Evolutionary conservation across 1,140 invertebrate genomes (phyloP).

Genomic region (Drosophila sp.): DNA sequence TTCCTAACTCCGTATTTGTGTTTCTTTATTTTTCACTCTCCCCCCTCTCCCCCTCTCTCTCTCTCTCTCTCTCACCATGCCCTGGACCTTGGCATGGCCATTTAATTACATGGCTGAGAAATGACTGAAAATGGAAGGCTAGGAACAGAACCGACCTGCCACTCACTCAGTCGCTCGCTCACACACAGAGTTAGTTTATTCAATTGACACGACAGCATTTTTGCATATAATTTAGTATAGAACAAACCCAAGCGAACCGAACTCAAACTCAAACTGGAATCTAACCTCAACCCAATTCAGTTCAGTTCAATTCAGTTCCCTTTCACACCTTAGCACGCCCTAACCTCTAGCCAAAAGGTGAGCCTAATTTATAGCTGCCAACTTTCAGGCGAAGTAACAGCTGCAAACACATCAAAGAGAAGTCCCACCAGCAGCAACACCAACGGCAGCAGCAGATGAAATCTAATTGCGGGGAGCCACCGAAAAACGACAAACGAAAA

Average conservation of each 20-base stretch:
- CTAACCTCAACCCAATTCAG: slow-evolving; percentile 4
- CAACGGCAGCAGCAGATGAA: slow-evolving; percentile 34
- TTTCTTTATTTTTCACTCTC: no score
- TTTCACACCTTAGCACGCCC: slow-evolving; percentile 42
- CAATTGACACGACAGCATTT: slow-evolving; percentile 71
- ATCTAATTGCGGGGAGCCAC: slow-evolving; percentile 45
- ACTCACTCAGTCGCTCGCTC: slow-evolving; percentile 31
- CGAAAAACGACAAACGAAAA: slow-evolving; percentile 19
- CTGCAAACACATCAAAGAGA: slow-evolving; percentile 47
- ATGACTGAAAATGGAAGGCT: slow-evolving; percentile 24
- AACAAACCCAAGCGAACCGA: slow-evolving; percentile 27
- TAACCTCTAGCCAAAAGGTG: slow-evolving; percentile 37
- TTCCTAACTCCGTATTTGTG: not conserved
- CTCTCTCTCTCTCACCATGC: slow-evolving; percentile 1
- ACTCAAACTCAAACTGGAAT: slow-evolving; percentile 42
- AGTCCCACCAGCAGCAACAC: slow-evolving; percentile 15
- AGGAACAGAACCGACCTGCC: slow-evolving; percentile 27
- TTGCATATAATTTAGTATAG: slow-evolving; percentile 61
- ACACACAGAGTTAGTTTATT: slow-evolving; percentile 50
- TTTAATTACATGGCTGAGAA: slow-evolving; percentile 63
- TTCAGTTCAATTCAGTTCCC: slow-evolving; percentile 28
- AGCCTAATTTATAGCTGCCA: slow-evolving; percentile 58
- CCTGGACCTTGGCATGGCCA: slow-evolving; percentile 52
- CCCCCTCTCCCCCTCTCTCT: not conserved
- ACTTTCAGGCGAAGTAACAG: slow-evolving; percentile 20